Percentiles rank a stretch among this genome's conserved stretches.
Evolutionary conservation across 2,113 vertebrate genomes (phyloP).

Genomic region (Pseudorhombus dupliciocellatus): DNA sequence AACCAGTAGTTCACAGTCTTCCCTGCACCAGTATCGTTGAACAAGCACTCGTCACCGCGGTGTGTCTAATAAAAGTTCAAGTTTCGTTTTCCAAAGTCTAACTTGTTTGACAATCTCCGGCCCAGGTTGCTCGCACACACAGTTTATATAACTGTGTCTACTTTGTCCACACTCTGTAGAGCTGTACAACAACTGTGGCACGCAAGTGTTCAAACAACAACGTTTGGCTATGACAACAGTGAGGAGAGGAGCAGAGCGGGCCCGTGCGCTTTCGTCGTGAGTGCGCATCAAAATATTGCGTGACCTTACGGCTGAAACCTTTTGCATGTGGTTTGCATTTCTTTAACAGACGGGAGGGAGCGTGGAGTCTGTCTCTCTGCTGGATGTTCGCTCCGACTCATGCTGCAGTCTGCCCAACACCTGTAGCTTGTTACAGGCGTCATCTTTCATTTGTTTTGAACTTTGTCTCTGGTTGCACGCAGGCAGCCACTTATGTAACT

Average conservation of each 20-base stretch:
- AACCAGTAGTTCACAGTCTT: too few relatives aligned
- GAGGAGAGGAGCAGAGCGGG: constrained; percentile 32
- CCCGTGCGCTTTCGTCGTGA: constrained; percentile 43
- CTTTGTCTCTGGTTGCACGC: neutral
- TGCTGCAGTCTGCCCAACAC: neutral
- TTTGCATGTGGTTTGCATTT: constrained; percentile 70
- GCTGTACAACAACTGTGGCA: constrained; percentile 23
- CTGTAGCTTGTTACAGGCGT: neutral
- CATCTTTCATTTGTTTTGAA: neutral
- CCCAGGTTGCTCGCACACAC: neutral
- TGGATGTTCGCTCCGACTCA: neutral
- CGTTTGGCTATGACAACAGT: constrained; percentile 50
- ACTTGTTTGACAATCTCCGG: neutral
- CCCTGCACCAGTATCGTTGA: too few relatives aligned
- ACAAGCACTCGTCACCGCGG: too few relatives aligned
- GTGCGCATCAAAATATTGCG: constrained; percentile 48
- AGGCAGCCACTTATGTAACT: too few relatives aligned
- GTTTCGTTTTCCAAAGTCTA: too few relatives aligned
- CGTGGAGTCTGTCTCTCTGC: neutral
- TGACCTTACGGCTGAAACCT: constrained; percentile 57
- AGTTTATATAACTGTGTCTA: constrained; percentile 31
- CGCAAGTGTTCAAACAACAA: constrained; percentile 39
- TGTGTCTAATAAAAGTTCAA: neutral
- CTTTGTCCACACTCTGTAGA: constrained; percentile 34
- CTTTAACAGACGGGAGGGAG: constrained; percentile 43